phyloP scores from a whole-genome alignment of 2,888 invertebrate genomes.

The Sisyra terminalis region DNA sequence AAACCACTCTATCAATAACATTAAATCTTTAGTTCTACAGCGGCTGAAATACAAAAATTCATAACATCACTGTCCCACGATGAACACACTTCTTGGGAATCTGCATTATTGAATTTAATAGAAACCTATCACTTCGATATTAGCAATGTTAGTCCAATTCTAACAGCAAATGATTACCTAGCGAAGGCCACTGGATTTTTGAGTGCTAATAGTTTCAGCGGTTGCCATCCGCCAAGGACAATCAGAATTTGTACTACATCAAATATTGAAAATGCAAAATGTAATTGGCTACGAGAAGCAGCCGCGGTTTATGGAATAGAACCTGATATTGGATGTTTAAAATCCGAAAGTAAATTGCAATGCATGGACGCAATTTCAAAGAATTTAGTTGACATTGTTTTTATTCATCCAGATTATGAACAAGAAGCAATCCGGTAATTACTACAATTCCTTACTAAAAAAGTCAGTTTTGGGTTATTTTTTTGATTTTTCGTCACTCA shows the following conservation, averaged over 20 bases:
- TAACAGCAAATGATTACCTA: slow-evolving; percentile 49
- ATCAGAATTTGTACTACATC: slow-evolving; percentile 48
- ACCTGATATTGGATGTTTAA: slow-evolving; percentile 64
- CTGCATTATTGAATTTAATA: slow-evolving; percentile 40
- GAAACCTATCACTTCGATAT: slow-evolving; percentile 38
- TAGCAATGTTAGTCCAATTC: slow-evolving; percentile 36
- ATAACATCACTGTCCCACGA: slow-evolving; percentile 27
- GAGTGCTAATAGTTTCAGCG: slow-evolving; percentile 48
- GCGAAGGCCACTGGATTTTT: slow-evolving; percentile 41
- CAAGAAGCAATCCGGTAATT: slow-evolving; percentile 46
- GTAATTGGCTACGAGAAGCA: slow-evolving; percentile 60
- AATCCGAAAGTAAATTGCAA: slow-evolving; percentile 36
- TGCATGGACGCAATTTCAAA: slow-evolving; percentile 50
- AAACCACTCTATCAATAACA: neutral
- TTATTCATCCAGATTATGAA: slow-evolving; percentile 55
- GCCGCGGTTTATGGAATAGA: slow-evolving; percentile 56
- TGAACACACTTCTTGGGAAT: slow-evolving; percentile 31
- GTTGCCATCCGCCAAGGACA: slow-evolving; percentile 49
- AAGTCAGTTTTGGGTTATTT: no score
- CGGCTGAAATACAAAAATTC: slow-evolving; percentile 33
- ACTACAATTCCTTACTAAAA: no score
- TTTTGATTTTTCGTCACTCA: no score
- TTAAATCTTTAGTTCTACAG: slow-evolving; percentile 23
- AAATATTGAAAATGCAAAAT: slow-evolving; percentile 55
- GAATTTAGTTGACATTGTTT: slow-evolving; percentile 52